Evolutionary conservation across 2,113 vertebrate genomes (phyloP).

Genomic region (Tringa solitaria): DNA sequence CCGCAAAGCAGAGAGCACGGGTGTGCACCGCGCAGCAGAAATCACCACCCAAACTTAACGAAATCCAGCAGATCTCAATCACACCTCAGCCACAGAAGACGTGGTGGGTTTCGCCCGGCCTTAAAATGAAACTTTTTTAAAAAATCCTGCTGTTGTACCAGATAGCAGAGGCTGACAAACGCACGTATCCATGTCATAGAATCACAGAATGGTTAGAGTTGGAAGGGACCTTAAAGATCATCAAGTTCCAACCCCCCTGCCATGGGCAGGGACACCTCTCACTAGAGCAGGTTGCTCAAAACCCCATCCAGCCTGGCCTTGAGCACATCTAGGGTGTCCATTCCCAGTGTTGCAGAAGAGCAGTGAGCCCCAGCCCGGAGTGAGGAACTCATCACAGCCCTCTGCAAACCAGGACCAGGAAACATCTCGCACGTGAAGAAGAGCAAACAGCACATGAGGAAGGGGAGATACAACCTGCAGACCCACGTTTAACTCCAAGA

Average conservation of each 20-base stretch:
- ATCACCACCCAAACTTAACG: accelerated
- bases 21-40: accelerated
- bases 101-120: accelerated
- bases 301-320: too few relatives aligned
- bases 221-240: too few relatives aligned
- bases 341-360: not conserved
- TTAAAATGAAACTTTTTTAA: accelerated
- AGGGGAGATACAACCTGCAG: not conserved
- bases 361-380: not conserved
- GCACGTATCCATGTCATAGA: accelerated
- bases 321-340: accelerated
- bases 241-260: too few relatives aligned
- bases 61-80: not conserved
- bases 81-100: accelerated
- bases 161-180: not conserved
- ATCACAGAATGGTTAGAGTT: too few relatives aligned
- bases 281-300: too few relatives aligned
- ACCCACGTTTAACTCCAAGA: accelerated
- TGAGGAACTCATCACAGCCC: accelerated
- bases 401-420: not conserved
- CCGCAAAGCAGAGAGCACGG: accelerated
- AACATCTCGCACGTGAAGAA: accelerated
- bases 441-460: accelerated
- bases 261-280: too few relatives aligned
- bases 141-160: too few relatives aligned